phyloP scores from a whole-genome alignment of 92 coral and sea anemone genomes.

The Zoanthus solanderi region DNA sequence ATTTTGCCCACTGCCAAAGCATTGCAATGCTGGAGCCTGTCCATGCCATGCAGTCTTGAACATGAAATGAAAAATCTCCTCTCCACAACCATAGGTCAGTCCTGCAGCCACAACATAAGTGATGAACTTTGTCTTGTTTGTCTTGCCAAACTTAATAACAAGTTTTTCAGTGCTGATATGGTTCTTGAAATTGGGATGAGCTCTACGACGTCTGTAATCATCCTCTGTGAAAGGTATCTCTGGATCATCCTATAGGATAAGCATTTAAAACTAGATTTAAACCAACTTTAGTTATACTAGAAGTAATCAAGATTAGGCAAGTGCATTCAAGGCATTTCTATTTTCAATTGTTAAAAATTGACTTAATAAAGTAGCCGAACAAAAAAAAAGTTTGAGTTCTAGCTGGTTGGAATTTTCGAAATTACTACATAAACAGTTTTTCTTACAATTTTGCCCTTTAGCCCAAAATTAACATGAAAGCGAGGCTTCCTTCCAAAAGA shows the following conservation, averaged over 20 bases:
- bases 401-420: too few relatives aligned
- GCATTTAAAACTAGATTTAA: background rate
- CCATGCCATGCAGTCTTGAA: conserved; percentile 99
- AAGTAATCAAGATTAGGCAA: too few relatives aligned
- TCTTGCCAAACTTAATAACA: conserved; percentile 96
- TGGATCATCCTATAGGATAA: conserved; percentile 86
- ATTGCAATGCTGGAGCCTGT: conserved; percentile 94
- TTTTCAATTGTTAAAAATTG: too few relatives aligned
- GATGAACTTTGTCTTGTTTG: conserved; percentile 88
- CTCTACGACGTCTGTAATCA: conserved; percentile 96
- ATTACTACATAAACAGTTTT: too few relatives aligned
- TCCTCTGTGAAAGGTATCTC: conserved; percentile 99
- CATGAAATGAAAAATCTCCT: conserved; percentile 96
- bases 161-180: conserved; percentile 98
- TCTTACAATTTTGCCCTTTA: too few relatives aligned
- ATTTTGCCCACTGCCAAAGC: conserved; percentile 96
- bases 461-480: too few relatives aligned
- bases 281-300: too few relatives aligned
- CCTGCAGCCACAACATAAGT: conserved; percentile 98
- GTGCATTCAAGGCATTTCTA: too few relatives aligned
- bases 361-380: too few relatives aligned
- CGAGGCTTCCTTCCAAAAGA: too few relatives aligned
- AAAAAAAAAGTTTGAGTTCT: too few relatives aligned
- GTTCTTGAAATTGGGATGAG: conserved; percentile 96
- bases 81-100: conserved; percentile 93